Evolutionary conservation across 2,888 invertebrate genomes (phyloP).

Genomic region (Idaea biselata): DNA sequence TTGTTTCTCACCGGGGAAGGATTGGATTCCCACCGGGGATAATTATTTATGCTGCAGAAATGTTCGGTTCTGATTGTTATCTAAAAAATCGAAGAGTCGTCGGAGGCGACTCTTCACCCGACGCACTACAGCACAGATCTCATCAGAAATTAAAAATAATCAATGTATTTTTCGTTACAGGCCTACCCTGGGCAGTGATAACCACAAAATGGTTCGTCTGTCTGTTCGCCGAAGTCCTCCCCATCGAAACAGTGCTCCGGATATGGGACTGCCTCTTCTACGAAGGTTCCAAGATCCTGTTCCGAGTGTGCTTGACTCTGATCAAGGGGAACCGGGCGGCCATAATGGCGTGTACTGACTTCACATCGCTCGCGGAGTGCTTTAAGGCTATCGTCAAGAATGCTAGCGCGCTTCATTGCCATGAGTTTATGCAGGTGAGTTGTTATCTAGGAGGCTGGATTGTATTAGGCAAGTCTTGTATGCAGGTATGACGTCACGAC

Average conservation of each 20-base stretch:
- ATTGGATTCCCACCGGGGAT: too few species aligned
- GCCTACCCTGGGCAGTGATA: slow-evolving; percentile 94
- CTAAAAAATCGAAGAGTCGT: too few species aligned
- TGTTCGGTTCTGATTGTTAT: too few species aligned
- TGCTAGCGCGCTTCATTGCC: slow-evolving; percentile 90
- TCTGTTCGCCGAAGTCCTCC: slow-evolving; percentile 94
- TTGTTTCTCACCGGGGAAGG: too few species aligned
- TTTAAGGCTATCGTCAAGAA: slow-evolving; percentile 91
- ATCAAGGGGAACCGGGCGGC: slow-evolving; percentile 86
- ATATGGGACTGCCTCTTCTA: slow-evolving; percentile 98
- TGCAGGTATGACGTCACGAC: too few species aligned
- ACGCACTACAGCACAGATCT: not conserved
- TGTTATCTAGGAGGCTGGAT: slow-evolving; percentile 2
- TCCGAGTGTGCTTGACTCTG: slow-evolving; percentile 92
- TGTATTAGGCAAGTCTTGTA: too few species aligned
- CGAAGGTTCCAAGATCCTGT: slow-evolving; percentile 95
- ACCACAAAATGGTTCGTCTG: slow-evolving; percentile 98
- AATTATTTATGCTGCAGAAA: too few species aligned
- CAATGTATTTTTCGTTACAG: slow-evolving; percentile 42
- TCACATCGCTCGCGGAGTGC: slow-evolving; percentile 89
- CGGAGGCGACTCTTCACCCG: too few species aligned
- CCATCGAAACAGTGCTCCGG: slow-evolving; percentile 95
- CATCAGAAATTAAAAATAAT: not conserved
- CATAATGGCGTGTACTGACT: slow-evolving; percentile 89
- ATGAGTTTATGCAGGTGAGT: slow-evolving; percentile 91